These are phyloP conservation scores for Latrodectus geometricus DNA, from an alignment of 1,140 invertebrate genomes.

Conservation along the genomic window DNA sequence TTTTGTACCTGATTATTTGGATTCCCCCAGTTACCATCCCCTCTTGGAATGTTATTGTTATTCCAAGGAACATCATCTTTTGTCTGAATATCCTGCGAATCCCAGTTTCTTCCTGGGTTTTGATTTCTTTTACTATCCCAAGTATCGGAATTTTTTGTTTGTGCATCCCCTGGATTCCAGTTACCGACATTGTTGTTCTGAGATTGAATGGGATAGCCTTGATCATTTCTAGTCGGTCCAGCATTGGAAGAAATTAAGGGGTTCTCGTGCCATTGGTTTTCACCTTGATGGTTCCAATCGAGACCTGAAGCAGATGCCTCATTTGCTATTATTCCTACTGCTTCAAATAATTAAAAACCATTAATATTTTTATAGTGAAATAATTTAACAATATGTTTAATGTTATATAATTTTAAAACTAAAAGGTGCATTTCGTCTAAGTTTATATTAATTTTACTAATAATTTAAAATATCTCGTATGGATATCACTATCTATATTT, in stretches of 20 bases:
- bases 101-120: background rate
- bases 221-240: background rate
- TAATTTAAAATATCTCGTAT: too few relatives aligned
- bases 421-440: too few relatives aligned
- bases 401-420: too few relatives aligned
- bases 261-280: background rate
- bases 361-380: too few relatives aligned
- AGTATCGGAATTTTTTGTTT: conserved; percentile 7
- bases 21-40: background rate
- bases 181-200: background rate
- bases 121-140: background rate
- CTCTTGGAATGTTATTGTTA: background rate
- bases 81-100: background rate
- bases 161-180: conserved; percentile 18
- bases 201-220: background rate
- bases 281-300: background rate
- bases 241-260: background rate
- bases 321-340: background rate
- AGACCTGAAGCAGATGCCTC: background rate
- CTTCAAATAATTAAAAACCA: too few relatives aligned
- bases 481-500: too few relatives aligned
- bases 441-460: too few relatives aligned
- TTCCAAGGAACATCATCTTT: background rate
- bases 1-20: too few relatives aligned
- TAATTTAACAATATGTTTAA: too few relatives aligned